A percentile compares a stretch with the other conserved stretches of the same genome.
phyloP scores from a whole-genome alignment of 2,888 invertebrate genomes.

The Rhaphigaster nebulosa region DNA sequence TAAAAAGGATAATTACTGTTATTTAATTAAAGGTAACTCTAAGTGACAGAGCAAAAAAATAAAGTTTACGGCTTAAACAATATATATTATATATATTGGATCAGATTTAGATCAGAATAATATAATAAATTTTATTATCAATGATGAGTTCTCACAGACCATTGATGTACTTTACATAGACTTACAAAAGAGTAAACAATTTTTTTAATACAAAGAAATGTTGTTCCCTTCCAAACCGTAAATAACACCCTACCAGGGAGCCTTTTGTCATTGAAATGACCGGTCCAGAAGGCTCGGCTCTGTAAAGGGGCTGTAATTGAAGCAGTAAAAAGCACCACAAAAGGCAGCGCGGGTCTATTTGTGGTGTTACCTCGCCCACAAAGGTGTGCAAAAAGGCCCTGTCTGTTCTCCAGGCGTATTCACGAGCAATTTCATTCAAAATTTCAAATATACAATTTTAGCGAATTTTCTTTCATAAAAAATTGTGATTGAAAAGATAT shows the following conservation, averaged over 20 bases:
- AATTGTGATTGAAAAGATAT: too few relatives aligned
- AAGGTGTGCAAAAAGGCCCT: conserved; percentile 25
- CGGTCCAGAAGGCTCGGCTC: neutral
- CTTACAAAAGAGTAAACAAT: neutral
- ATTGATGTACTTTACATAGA: neutral
- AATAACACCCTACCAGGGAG: neutral
- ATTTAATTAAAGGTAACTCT: too few relatives aligned
- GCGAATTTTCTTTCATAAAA: too few relatives aligned
- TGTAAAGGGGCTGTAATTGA: conserved; percentile 21
- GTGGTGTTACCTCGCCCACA: conserved; percentile 21
- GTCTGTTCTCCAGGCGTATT: neutral
- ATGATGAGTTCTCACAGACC: too few relatives aligned
- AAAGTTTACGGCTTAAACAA: too few relatives aligned
- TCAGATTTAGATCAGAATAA: too few relatives aligned
- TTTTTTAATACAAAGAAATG: neutral
- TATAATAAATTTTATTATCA: too few relatives aligned
- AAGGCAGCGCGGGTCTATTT: neutral
- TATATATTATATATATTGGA: too few relatives aligned
- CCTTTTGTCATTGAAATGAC: conserved; percentile 42
- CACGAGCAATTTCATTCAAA: neutral
- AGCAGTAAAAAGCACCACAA: conserved; percentile 32
- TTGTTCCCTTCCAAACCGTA: neutral
- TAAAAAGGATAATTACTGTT: too few relatives aligned
- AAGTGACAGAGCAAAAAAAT: too few relatives aligned
- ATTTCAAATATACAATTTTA: neutral